Conservation (phyloP, 2,797 vertebrate genomes). For the Peromyscus eremicus region DNA sequence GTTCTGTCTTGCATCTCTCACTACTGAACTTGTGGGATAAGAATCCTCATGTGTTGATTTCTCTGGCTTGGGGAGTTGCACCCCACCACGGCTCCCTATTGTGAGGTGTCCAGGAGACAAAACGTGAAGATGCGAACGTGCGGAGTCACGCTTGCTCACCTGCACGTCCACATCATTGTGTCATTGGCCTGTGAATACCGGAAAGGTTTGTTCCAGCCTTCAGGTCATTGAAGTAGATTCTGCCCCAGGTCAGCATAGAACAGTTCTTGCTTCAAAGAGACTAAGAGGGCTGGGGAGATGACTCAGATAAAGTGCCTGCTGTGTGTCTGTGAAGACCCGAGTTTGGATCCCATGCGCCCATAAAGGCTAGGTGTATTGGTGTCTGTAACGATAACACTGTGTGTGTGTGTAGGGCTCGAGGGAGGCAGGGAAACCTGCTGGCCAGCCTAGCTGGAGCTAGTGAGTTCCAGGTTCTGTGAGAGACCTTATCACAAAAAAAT, state of each 20-base stretch:
- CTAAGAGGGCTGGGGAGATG: not conserved
- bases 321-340: not conserved
- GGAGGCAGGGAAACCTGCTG: not conserved
- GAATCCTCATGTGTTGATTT: not conserved
- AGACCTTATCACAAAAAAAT: not conserved
- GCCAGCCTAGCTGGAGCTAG: not conserved
- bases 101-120: not conserved
- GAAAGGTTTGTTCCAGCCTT: not conserved
- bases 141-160: not conserved
- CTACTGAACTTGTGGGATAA: not conserved
- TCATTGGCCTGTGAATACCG: rapidly evolving
- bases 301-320: not conserved
- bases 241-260: not conserved
- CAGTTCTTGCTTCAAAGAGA: not conserved
- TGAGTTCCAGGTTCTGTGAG: not conserved
- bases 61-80: not conserved
- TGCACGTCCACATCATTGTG: rapidly evolving
- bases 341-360: not conserved
- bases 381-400: not conserved
- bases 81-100: not conserved
- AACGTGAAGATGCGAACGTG: rapidly evolving
- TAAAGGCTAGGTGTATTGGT: not conserved
- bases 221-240: not conserved
- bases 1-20: not conserved
- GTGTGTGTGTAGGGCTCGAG: no score